A percentile compares a stretch with the other conserved stretches of the same genome.
These are phyloP conservation scores for Diplodus puntazzo DNA, from an alignment of 2,797 vertebrate species.

Conservation along the genomic window DNA sequence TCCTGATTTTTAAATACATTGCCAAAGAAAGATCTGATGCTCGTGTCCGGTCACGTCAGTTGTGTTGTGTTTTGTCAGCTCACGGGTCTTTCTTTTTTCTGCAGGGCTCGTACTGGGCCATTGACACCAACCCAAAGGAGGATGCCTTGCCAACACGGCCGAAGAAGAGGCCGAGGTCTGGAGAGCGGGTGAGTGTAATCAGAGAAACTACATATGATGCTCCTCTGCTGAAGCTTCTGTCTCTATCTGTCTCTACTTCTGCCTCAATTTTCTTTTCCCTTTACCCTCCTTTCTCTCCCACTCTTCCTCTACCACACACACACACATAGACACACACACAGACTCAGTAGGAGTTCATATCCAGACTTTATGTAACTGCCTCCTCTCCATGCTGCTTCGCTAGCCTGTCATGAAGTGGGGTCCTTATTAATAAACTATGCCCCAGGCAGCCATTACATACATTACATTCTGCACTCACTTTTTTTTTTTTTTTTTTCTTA, in stretches of 20 bases:
- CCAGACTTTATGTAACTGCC: conserved; percentile 76
- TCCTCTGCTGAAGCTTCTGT: conserved; percentile 22
- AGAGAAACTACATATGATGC: conserved; percentile 14
- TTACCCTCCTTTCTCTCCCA: conserved; percentile 47
- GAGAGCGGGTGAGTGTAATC: conserved; percentile 89
- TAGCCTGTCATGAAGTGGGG: conserved; percentile 74
- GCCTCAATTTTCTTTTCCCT: conserved; percentile 39
- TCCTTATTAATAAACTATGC: conserved; percentile 84
- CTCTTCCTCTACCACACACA: conserved; percentile 43
- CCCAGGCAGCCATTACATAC: conserved; percentile 81
- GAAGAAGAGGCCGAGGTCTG: conserved; percentile 95
- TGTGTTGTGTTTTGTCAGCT: conserved; percentile 37
- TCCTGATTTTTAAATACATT: conserved; percentile 22
- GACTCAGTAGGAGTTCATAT: conserved; percentile 63
- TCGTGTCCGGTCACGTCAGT: conserved; percentile 9
- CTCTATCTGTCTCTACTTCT: conserved; percentile 32
- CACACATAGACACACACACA: conserved; percentile 43
- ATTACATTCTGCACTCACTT: conserved; percentile 76
- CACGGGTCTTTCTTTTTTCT: conserved; percentile 56
- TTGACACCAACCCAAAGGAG: conserved; percentile 96
- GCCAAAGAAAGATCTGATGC: conserved; percentile 32
- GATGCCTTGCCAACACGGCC: conserved; percentile 92
- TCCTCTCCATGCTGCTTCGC: conserved; percentile 67
- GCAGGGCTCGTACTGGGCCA: conserved; percentile 96
- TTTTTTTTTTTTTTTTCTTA: conserved; percentile 79